A percentile compares a stretch with the other conserved stretches of the same genome.
Evolutionary conservation across 2,113 vertebrate species (phyloP).

Genomic region (Indicator indicator): DNA sequence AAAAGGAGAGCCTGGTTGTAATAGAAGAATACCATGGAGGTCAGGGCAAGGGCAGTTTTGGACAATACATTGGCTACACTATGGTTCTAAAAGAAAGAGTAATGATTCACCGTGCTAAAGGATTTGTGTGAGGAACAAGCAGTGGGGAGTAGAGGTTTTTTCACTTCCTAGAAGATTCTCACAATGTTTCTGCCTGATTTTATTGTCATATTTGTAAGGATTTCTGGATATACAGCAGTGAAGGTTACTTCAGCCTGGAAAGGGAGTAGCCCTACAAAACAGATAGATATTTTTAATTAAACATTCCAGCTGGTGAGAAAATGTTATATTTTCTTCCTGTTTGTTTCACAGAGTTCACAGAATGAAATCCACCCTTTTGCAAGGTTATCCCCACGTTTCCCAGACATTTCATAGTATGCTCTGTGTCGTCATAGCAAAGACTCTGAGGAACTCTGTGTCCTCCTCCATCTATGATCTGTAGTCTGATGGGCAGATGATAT

Average conservation of each 20-base stretch:
- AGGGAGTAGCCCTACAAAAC: background rate
- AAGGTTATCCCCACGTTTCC: background rate
- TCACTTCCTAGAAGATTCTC: slow-evolving; percentile 41
- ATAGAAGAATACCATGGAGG: slow-evolving; percentile 24
- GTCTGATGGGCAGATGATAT: background rate
- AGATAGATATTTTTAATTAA: background rate
- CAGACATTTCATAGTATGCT: background rate
- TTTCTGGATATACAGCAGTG: background rate
- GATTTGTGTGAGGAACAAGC: slow-evolving; percentile 21
- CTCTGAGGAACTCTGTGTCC: background rate
- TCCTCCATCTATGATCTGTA: background rate
- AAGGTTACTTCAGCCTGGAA: background rate
- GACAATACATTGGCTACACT: slow-evolving; percentile 28
- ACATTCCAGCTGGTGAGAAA: background rate
- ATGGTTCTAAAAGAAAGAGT: slow-evolving; percentile 34
- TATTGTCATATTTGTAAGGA: background rate
- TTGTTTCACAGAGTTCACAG: background rate
- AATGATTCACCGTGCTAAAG: slow-evolving; percentile 46
- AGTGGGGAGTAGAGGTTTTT: slow-evolving; percentile 24
- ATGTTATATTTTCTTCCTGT: background rate
- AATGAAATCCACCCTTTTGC: background rate
- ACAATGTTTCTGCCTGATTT: slow-evolving; percentile 21
- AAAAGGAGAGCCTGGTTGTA: slow-evolving; percentile 17
- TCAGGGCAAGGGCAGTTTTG: slow-evolving; percentile 36
- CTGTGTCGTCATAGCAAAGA: background rate